Conservation (phyloP, 2,797 vertebrate genomes). For the Danio tinwini region DNA sequence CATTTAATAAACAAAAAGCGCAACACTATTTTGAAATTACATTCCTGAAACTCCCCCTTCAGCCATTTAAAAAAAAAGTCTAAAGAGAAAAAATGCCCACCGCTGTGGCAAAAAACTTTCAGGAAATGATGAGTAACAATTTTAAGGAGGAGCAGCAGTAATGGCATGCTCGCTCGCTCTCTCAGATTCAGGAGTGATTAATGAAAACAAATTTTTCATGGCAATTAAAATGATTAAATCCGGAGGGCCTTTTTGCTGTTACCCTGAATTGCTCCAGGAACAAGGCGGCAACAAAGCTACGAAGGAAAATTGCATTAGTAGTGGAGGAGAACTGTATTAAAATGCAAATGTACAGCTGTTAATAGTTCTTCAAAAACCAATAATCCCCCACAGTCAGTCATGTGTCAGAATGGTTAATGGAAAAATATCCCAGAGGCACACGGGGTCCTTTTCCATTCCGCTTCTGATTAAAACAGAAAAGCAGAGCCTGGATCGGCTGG, state of each 20-base stretch:
- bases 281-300: constrained; percentile 91
- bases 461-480: constrained; percentile 95
- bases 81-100: constrained; percentile 9
- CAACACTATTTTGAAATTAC: constrained; percentile 9
- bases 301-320: constrained; percentile 96
- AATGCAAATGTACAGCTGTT: constrained; percentile 99
- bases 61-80: constrained; percentile 37
- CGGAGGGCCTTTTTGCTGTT: constrained; percentile 69
- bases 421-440: constrained; percentile 98
- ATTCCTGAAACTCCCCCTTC: constrained; percentile 28
- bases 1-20: constrained; percentile 17
- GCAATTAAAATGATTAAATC: constrained; percentile 82
- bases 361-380: constrained; percentile 99
- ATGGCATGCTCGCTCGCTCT: constrained; percentile 38
- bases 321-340: constrained; percentile 98
- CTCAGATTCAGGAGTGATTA: constrained; percentile 76
- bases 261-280: constrained; percentile 85
- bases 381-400: constrained; percentile 99
- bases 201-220: constrained; percentile 78
- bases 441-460: constrained; percentile 88
- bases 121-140: constrained; percentile 57
- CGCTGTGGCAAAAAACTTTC: constrained; percentile 51
- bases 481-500: constrained; percentile 61
- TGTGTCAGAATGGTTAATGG: constrained; percentile 99
- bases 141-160: constrained; percentile 55